Conservation (phyloP, 2,888 invertebrate genomes). For the Flabesymbios commensalis region DNA sequence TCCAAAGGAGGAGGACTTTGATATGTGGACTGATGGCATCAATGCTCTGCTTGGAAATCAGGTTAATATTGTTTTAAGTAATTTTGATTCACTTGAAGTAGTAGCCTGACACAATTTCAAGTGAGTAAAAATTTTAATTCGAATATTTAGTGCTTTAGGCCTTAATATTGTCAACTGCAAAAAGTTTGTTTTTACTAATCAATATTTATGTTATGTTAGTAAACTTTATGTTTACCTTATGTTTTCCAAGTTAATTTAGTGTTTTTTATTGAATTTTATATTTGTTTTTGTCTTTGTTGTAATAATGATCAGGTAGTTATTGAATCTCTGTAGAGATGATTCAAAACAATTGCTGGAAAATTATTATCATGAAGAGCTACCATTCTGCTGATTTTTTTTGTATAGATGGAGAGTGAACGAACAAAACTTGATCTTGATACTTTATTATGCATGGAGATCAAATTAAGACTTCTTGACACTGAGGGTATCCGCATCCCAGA, state of each 20-base stretch:
- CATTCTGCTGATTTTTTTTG: neutral
- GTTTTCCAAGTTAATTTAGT: neutral
- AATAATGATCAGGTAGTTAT: too few species aligned
- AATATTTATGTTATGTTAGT: neutral
- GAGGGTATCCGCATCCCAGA: constrained; percentile 94
- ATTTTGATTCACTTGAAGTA: neutral
- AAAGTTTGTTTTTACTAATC: too few species aligned
- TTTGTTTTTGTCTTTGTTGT: too few species aligned
- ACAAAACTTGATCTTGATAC: constrained; percentile 88
- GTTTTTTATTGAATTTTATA: too few species aligned
- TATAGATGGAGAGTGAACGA: constrained; percentile 85
- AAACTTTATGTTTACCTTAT: neutral
- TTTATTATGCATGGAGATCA: constrained; percentile 93
- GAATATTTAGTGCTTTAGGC: too few species aligned
- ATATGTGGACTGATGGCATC: constrained; percentile 89
- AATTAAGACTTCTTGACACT: constrained; percentile 87
- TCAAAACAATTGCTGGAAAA: too few species aligned
- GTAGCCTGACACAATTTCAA: too few species aligned
- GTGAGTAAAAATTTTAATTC: too few species aligned
- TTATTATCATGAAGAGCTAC: too few species aligned
- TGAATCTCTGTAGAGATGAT: too few species aligned
- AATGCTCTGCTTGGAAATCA: constrained; percentile 76
- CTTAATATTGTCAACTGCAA: too few species aligned
- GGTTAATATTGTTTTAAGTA: too few species aligned
- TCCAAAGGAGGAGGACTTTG: constrained; percentile 72